phyloP scores from a whole-genome alignment of 1,140 invertebrate species.

The Piezodorus guildinii region DNA sequence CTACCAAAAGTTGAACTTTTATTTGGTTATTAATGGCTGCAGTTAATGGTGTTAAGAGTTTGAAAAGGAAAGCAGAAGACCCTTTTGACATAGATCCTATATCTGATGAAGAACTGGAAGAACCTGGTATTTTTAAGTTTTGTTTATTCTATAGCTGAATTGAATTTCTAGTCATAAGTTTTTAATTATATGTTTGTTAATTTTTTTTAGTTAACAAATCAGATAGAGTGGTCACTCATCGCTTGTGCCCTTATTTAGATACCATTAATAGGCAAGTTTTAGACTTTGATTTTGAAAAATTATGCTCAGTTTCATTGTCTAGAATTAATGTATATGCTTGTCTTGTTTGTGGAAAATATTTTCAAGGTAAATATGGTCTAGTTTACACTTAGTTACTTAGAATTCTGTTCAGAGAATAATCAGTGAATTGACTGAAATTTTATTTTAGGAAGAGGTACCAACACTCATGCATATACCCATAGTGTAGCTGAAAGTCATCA shows the following conservation, averaged over 20 bases:
- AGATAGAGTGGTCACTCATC: conserved; percentile 31
- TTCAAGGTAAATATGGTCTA: conserved; percentile 51
- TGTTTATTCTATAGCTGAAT: background rate
- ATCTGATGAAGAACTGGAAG: conserved; percentile 22
- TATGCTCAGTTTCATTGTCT: conserved; percentile 95
- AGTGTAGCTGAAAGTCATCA: conserved; percentile 95
- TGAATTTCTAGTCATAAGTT: background rate
- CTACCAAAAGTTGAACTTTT: too few relatives aligned
- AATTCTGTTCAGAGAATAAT: conserved; percentile 16
- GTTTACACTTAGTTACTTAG: background rate
- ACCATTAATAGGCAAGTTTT: conserved; percentile 93
- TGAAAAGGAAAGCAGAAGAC: conserved; percentile 26
- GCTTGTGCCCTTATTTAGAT: conserved; percentile 84
- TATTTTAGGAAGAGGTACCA: conserved; percentile 78
- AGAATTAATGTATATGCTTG: conserved; percentile 99
- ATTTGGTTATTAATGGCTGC: background rate
- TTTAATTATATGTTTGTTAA: background rate
- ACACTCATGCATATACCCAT: conserved; percentile 98
- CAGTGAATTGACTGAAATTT: conserved; percentile 19
- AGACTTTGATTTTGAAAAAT: conserved; percentile 99
- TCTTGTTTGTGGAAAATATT: conserved; percentile 98
- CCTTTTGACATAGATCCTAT: conserved; percentile 28
- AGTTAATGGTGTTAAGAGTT: background rate
- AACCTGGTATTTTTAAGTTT: conserved; percentile 14
- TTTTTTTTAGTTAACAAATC: conserved; percentile 25